Base-by-base conservation (phyloP, 2,888 invertebrate genomes). In the Macaria liturata region DNA sequence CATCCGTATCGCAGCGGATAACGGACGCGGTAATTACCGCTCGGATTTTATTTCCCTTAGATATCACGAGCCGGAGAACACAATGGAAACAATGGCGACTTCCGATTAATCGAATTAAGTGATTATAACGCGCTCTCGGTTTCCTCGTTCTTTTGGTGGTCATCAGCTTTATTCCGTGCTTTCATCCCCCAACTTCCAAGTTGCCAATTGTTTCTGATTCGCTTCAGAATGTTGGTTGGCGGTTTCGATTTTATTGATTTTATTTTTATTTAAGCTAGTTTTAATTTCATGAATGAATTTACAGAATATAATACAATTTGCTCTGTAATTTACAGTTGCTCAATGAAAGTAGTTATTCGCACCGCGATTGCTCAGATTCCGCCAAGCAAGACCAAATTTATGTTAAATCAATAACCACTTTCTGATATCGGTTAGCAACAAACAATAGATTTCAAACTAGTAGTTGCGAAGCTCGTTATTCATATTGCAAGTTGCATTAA, bases 31-130 rank as follows among this genome's bases (percentile, higher is more conserved):
- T 66, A 74, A 75, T 78, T 76, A 75, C 73, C 67, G 68, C 52
- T 58, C 64, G 57, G 66, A 66, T 72, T 81, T 78, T 78, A 78
- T 78, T 76, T 76, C 70, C 67, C 68, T 75, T 68, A 71, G 71
- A 75, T 74, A 77, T 68, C 69, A 72, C 68, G 67, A 68, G 67
- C 64, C 62, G 42, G 42, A 1, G 61, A 61, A 52, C 64, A 66
- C 64, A 67, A 58, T 64, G 59, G 66, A 68, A 69, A 71, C 70
- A 71, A 68, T 71, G 59, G 62, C 57, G 61, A 60, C 59, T 63
- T 57, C 62, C 66, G 66, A 71, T 74, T 70, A 65, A 75, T 71
- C 64, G 67, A 73, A 77, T 74, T 70, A 77, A 75, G 65, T 68
- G 66, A 70, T 72, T 74, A 72, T 63, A 61, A 66, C 65, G 54